Base-by-base conservation (phyloP, 1,140 invertebrate genomes). In the Parasteatoda tepidariorum region DNA sequence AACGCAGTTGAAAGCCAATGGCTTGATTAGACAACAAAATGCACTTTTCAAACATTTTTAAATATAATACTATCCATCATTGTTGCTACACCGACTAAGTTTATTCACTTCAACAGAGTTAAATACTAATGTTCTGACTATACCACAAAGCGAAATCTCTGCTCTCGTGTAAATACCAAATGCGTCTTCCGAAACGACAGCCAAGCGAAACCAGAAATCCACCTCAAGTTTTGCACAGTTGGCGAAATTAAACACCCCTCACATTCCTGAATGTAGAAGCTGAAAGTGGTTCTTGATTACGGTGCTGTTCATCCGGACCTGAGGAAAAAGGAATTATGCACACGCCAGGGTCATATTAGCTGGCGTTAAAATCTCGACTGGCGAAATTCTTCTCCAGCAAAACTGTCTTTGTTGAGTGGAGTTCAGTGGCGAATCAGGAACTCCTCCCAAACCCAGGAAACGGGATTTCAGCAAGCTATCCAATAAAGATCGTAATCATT, bases 401-500 rank as follows among this genome's bases (percentile, higher is more conserved):
- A 59, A 24, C 15, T 0, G 30, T 18, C 33, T 22, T 24, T 11
- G 22, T 11, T 13, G 7, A 9, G 18, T 22, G 24, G 5, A n/a
- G 7, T 31, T 33, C 30, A 28, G 30, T 59, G 7, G 18, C 57
- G 11, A 28, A 3, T n/a, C 62, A 66, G 62, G 34, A 66, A 66
- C 31, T 66, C 22, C 24, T 24, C 34, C 26, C 34, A 48, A 34
- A 38, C 34, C 31, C n/a, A 34, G 34, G 38, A 24, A 68, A 33
- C 22, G 38, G 22, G n/a, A 24, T 18, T n/a, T 33, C 18, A n/a
- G n/a, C n/a, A 73, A 48, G 31, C 70, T 48, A 57, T 73, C 70
- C 55, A 73, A 73, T 73, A 73, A 73, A 73, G 48, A 73, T 73
- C 57, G 22, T 73, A 73, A 73, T 73, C 48, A 73, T 73, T 73